Evolutionary conservation across 2,797 vertebrate species (phyloP).

Genomic region (Diplodus sargus): DNA sequence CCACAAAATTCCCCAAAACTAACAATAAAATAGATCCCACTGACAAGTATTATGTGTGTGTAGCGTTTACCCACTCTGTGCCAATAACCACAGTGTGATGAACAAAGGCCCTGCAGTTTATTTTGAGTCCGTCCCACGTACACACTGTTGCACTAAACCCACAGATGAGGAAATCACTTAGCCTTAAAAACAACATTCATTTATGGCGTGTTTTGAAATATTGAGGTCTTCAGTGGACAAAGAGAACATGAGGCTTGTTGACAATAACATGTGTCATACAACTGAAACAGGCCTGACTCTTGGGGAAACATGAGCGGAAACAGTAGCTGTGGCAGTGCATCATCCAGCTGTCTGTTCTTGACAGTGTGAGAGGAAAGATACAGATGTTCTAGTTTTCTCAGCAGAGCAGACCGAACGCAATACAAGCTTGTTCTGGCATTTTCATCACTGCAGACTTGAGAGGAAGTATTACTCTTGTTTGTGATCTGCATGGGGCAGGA

Average conservation of each 20-base stretch:
- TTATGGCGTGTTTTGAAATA: neutral
- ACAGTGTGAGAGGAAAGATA: neutral
- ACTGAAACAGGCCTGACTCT: neutral
- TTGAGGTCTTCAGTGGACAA: neutral
- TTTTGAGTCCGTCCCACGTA: neutral
- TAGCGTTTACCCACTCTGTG: neutral
- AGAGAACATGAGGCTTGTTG: neutral
- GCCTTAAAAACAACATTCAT: neutral
- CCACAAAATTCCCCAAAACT: neutral
- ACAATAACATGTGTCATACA: neutral
- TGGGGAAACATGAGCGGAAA: neutral
- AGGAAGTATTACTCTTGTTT: constrained; percentile 1
- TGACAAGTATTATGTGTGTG: neutral
- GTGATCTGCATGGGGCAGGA: neutral
- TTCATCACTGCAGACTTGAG: neutral
- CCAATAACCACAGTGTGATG: neutral
- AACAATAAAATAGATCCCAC: neutral
- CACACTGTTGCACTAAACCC: neutral
- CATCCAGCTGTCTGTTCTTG: neutral
- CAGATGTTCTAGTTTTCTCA: neutral
- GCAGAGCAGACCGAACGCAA: constrained; percentile 3
- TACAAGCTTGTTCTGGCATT: neutral
- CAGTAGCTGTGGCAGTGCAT: neutral
- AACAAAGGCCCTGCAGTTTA: neutral
- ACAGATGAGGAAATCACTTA: neutral